These are phyloP conservation scores for Mastomys coucha DNA, from an alignment of 2,113 vertebrate genomes.

Conservation along the genomic window DNA sequence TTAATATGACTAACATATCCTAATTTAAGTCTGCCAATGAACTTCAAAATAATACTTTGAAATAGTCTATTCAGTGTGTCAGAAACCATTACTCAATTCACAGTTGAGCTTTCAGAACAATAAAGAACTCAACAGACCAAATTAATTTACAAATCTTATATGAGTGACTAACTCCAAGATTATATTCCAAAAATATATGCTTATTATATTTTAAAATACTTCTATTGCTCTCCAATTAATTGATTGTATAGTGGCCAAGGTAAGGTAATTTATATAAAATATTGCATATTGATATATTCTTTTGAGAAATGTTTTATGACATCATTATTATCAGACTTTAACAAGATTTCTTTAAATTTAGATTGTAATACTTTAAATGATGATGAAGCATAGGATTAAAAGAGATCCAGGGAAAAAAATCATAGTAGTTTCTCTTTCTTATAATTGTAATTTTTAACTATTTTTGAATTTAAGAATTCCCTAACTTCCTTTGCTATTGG, in stretches of 20 bases:
- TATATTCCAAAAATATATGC: not conserved
- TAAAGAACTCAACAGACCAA: not conserved
- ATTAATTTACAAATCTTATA: conserved; percentile 28
- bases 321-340: not conserved
- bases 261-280: not conserved
- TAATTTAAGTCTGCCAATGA: conserved; percentile 17
- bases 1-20: no score
- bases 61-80: not conserved
- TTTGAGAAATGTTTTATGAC: not conserved
- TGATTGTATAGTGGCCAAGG: not conserved
- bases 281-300: not conserved
- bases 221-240: not conserved
- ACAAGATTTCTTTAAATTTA: not conserved
- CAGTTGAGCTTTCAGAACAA: conserved; percentile 19
- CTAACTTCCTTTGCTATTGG: not conserved
- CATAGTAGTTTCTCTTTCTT: not conserved
- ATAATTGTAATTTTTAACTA: conserved; percentile 19
- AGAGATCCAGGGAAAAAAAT: not conserved
- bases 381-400: not conserved
- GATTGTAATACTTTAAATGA: not conserved
- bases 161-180: conserved; percentile 30
- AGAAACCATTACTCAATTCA: conserved; percentile 19
- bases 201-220: not conserved
- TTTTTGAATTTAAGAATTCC: conserved; percentile 27
- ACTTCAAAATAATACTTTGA: conserved; percentile 48